A percentile compares a stretch with the other conserved stretches of the same genome.
These are phyloP conservation scores for Coelopa pilipes DNA, from an alignment of 2,888 invertebrate species.

Conservation along the genomic window DNA sequence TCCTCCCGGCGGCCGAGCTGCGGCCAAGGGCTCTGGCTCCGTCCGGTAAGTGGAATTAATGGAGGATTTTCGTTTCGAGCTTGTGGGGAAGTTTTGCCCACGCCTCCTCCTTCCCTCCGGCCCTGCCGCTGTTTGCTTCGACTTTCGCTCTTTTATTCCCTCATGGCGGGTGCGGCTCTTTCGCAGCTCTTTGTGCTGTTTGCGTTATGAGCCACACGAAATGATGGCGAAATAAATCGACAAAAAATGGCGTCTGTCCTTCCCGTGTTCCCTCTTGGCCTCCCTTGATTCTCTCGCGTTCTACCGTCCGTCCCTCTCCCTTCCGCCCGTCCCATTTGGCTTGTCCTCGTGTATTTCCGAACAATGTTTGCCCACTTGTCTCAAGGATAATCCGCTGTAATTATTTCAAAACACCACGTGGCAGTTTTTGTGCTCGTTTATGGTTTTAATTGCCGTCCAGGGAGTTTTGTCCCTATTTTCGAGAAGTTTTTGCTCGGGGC, in stretches of 20 bases:
- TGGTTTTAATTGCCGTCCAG: not conserved
- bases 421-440: not conserved
- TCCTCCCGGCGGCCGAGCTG: slow-evolving; percentile 43
- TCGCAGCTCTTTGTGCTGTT: slow-evolving; percentile 34
- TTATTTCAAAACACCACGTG: slow-evolving; percentile 49
- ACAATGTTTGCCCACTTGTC: slow-evolving; percentile 56
- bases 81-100: not conserved
- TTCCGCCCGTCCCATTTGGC: not conserved
- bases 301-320: no score
- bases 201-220: slow-evolving; percentile 49
- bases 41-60: slow-evolving; percentile 62
- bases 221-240: slow-evolving; percentile 32
- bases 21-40: slow-evolving; percentile 60
- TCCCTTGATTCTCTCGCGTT: no score
- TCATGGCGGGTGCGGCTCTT: not conserved
- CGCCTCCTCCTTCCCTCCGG: not conserved
- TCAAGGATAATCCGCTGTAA: slow-evolving; percentile 57
- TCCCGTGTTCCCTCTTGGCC: no score
- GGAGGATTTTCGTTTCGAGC: slow-evolving; percentile 36
- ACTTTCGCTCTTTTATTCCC: not conserved
- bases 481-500: no score
- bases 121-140: not conserved
- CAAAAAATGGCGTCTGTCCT: not conserved
- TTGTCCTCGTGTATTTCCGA: slow-evolving; percentile 1
- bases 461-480: not conserved